Evolutionary conservation across 2,113 vertebrate genomes (phyloP).

Genomic region (Lepus americanus): DNA sequence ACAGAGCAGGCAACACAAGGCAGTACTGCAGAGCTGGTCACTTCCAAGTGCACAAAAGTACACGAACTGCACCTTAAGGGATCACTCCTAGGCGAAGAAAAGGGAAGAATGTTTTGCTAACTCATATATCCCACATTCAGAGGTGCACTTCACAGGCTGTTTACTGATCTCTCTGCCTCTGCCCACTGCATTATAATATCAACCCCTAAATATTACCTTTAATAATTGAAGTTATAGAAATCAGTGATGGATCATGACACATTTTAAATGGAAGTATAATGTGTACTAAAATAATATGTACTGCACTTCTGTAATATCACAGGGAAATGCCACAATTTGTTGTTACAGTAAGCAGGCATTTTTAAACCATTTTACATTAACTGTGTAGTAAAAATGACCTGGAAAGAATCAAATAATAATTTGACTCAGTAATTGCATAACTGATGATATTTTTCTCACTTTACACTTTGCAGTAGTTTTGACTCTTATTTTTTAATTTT

Average conservation of each 20-base stretch:
- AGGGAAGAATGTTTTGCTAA: neutral
- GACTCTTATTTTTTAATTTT: neutral
- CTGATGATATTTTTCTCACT: neutral
- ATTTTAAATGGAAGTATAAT: neutral
- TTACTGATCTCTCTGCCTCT: too few relatives aligned
- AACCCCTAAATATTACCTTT: neutral
- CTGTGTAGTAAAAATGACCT: neutral
- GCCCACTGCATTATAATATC: too few relatives aligned
- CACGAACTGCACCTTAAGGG: neutral
- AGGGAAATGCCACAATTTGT: neutral
- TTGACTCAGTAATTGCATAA: neutral
- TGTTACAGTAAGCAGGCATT: neutral
- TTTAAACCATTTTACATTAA: neutral
- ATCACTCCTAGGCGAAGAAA: neutral
- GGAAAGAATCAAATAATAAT: neutral
- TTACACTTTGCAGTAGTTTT: neutral
- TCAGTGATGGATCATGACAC: neutral
- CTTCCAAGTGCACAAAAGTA: neutral
- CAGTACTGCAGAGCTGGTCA: too few relatives aligned
- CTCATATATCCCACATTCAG: neutral
- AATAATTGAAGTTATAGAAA: conserved; percentile 11
- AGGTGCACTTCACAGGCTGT: neutral
- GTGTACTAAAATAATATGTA: neutral
- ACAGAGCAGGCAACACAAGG: rapidly evolving
- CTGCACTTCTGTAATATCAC: neutral